phyloP scores from a whole-genome alignment of 2,888 invertebrate species.

The Heliconius ismenius region DNA sequence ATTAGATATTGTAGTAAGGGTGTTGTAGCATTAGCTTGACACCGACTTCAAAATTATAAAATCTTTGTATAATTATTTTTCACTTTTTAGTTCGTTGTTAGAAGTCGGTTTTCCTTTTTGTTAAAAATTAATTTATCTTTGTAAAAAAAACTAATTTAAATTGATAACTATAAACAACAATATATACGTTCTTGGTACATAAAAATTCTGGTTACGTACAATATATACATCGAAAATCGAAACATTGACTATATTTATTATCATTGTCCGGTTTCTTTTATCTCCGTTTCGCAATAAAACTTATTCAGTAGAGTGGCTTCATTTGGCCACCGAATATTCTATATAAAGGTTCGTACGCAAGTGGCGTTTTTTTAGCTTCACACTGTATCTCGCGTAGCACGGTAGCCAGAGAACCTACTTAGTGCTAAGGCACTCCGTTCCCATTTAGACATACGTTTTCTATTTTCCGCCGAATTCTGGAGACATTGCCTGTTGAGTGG shows the following conservation, averaged over 20 bases:
- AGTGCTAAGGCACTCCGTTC: background rate
- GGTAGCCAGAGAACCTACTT: background rate
- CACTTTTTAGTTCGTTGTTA: no score
- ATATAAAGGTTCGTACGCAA: slow-evolving; percentile 41
- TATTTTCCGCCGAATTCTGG: no score
- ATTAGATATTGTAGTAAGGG: no score
- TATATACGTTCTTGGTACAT: background rate
- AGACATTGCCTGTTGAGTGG: no score
- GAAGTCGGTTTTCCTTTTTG: no score
- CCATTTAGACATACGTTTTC: no score
- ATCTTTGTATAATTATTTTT: no score
- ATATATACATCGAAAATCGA: slow-evolving; percentile 9
- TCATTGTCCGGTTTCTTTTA: slow-evolving; percentile 37
- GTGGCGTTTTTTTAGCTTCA: slow-evolving; percentile 20
- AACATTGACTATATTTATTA: slow-evolving; percentile 32
- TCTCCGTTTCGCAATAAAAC: slow-evolving; percentile 47
- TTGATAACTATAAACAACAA: no score
- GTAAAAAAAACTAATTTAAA: no score
- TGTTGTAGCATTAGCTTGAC: no score
- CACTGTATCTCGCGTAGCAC: background rate
- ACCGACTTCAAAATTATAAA: no score
- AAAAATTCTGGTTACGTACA: background rate
- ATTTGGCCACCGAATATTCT: slow-evolving; percentile 60
- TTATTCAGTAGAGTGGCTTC: slow-evolving; percentile 63
- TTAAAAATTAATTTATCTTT: no score